Percentiles rank a stretch among this genome's conserved stretches.
phyloP scores from a whole-genome alignment of 2,113 vertebrate species.

The Silurus asotus region DNA sequence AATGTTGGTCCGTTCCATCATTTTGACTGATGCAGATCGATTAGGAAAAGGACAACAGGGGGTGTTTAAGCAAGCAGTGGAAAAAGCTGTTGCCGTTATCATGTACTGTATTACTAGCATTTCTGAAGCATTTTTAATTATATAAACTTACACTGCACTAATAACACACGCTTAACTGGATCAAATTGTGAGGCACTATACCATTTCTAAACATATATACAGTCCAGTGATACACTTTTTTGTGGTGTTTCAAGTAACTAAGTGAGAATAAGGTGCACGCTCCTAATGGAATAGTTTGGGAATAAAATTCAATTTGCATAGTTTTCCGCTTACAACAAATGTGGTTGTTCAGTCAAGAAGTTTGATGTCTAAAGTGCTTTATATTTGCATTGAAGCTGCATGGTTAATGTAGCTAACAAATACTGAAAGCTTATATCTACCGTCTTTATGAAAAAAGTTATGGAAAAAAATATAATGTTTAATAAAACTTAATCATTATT shows the following conservation, averaged over 20 bases:
- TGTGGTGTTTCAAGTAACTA: neutral
- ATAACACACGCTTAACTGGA: neutral
- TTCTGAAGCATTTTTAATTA: neutral
- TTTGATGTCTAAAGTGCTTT: neutral
- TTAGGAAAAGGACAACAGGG: slow-evolving; percentile 10
- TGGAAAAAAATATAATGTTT: too few species aligned
- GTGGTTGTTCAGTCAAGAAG: neutral
- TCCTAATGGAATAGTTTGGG: slow-evolving; percentile 5
- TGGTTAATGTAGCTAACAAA: neutral
- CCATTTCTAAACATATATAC: slow-evolving; percentile 5
- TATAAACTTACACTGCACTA: neutral
- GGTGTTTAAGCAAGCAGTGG: slow-evolving; percentile 26
- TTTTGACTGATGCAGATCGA: slow-evolving; percentile 43
- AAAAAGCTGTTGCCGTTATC: neutral
- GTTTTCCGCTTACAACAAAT: neutral
- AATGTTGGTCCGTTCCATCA: slow-evolving; percentile 38
- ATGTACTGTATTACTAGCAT: neutral
- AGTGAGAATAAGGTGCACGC: slow-evolving; percentile 5
- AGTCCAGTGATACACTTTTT: neutral
- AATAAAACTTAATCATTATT: too few species aligned
- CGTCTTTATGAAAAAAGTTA: neutral
- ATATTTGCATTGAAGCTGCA: slow-evolving; percentile 5
- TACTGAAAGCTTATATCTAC: neutral
- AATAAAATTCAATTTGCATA: neutral
- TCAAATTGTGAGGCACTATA: neutral